A percentile compares a stretch with the other conserved stretches of the same genome.
phyloP scores from a whole-genome alignment of 2,888 invertebrate species.

The Plebejus melissa region DNA sequence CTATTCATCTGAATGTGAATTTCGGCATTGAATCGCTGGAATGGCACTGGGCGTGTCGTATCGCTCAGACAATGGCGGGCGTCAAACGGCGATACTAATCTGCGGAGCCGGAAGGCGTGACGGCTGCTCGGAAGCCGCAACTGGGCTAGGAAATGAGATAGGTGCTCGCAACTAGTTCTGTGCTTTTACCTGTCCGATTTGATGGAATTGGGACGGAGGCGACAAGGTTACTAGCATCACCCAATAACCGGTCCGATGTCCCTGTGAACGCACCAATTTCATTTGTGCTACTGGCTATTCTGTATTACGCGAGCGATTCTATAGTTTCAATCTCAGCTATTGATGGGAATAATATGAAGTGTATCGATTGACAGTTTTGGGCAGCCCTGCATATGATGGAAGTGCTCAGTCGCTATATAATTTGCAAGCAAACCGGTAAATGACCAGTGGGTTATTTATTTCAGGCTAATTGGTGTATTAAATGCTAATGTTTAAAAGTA shows the following conservation, averaged over 20 bases:
- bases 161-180: conserved; percentile 58
- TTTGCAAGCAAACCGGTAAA: conserved; percentile 4
- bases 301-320: not conserved
- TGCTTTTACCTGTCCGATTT: conserved; percentile 48
- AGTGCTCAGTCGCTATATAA: not conserved
- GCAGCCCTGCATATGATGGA: conserved; percentile 4
- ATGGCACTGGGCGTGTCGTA: conserved; percentile 41
- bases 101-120: conserved; percentile 71
- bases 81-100: conserved; percentile 76
- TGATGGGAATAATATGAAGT: not conserved
- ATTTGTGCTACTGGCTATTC: not conserved
- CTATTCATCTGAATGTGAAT: not conserved
- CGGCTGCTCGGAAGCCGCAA: conserved; percentile 72
- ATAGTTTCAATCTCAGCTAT: not conserved
- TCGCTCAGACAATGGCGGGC: conserved; percentile 63
- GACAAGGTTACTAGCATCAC: conserved; percentile 35
- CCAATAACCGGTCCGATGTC: conserved; percentile 23
- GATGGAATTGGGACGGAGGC: conserved; percentile 57
- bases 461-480: not conserved
- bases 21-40: not conserved
- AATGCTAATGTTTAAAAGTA: conserved; percentile 5
- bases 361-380: not conserved
- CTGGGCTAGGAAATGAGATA: conserved; percentile 79
- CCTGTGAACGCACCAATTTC: not conserved
- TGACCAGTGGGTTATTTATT: not conserved